Base-by-base conservation (phyloP, 1,140 invertebrate species). In the Mactra quadrangularis region DNA sequence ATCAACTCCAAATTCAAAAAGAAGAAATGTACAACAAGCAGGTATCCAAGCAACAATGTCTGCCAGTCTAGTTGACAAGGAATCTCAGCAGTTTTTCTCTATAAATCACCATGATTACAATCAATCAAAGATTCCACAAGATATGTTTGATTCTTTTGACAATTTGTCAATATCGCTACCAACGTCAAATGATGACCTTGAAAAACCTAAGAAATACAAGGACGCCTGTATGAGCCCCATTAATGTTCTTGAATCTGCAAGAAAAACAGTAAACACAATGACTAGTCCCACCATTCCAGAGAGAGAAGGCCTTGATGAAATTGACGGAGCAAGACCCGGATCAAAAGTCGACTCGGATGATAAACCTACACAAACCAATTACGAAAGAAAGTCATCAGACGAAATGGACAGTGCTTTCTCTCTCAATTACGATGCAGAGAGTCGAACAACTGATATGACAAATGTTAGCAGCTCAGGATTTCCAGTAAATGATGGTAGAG, bases 221-320 rank as follows among this genome's bases (percentile, higher is more conserved):
- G 74, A 76, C 62, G 74, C 74, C 22, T 76, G 74, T 33, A 64
- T 64, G 29, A 76, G 74, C 31, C 74, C 74, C 4, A 76, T 76
- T 9, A 35, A 35, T n/a, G 57, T 64, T 0, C 29, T 76, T 31
- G 74, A 76, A 50, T 62, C 45, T 25, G n/a, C 57, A 45, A 76
- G 74, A 76, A 59, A 60, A 53, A 22, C 9, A 2, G 31, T 29
- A 3, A 3, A 47, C n/a, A 35, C 50, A 57, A 38, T 25, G 31
- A 22, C 17, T 35, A 9, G n/a, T 38, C 19, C 70, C 33, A 72
- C 25, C 4, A 27, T 55, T 27, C 53, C 19, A 7, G 53, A 27
- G 19, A 27, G 19, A 6, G 27, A 22, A 9, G 13, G 27, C 2
- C 7, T 31, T 29, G 11, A 57, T n/a, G 17, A 3, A 38, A 4